phyloP scores from a whole-genome alignment of 2,797 vertebrate genomes.

The Pipistrellus pipistrellus region DNA sequence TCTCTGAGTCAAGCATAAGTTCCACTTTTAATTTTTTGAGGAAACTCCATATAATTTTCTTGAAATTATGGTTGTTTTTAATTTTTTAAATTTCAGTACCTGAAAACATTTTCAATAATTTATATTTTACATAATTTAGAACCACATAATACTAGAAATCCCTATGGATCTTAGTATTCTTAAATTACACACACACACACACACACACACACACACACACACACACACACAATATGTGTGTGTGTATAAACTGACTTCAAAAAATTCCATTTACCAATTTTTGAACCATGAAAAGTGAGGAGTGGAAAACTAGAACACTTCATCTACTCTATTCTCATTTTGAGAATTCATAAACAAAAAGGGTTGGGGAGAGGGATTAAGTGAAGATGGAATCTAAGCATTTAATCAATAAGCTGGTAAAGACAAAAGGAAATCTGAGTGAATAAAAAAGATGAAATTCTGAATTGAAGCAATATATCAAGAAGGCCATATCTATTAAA shows the following conservation, averaged over 20 bases:
- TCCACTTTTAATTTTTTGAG: too few relatives aligned
- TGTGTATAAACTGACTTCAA: conserved; percentile 8
- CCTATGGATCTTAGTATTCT: background rate
- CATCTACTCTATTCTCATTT: background rate
- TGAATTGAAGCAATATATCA: background rate
- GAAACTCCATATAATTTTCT: background rate
- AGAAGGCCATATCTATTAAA: background rate
- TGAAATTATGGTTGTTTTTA: background rate
- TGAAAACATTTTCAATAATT: conserved; percentile 5
- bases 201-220: too few relatives aligned
- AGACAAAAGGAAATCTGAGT: background rate
- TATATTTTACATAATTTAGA: background rate
- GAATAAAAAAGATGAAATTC: background rate
- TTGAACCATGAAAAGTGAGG: background rate
- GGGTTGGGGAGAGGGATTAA: rapidly evolving
- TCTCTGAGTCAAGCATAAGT: too few relatives aligned
- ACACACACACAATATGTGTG: too few relatives aligned
- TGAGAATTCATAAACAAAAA: background rate
- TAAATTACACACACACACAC: background rate
- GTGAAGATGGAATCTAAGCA: background rate
- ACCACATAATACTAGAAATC: background rate
- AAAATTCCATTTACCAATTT: background rate
- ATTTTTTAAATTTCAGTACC: background rate
- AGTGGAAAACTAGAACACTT: background rate
- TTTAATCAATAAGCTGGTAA: background rate